Percentiles rank a stretch among this genome's conserved stretches.
Conservation (phyloP, 2,113 vertebrate genomes). For the Ranitomeya imitator region DNA sequence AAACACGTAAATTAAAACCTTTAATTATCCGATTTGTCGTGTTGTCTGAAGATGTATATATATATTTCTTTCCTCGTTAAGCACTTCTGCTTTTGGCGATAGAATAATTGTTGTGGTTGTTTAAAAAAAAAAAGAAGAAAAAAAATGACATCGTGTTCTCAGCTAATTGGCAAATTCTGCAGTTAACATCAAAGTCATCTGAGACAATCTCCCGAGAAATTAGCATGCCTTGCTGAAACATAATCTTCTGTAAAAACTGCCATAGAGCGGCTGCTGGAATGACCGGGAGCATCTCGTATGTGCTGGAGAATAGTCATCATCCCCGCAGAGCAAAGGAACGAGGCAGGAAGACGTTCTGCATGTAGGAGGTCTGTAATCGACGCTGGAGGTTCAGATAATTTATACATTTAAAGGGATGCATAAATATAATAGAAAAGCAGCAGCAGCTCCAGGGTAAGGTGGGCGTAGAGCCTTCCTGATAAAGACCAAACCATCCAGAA, state of each 20-base stretch:
- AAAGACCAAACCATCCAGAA: no score
- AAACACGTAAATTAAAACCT: background rate
- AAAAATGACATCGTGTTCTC: conserved; percentile 14
- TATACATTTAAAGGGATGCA: no score
- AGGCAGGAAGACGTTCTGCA: background rate
- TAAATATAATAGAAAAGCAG: no score
- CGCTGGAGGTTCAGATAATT: no score
- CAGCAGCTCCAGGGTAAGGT: no score
- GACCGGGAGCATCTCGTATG: background rate
- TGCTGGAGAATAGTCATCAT: background rate
- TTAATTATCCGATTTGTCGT: background rate
- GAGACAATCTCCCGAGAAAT: accelerated
- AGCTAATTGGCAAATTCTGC: background rate
- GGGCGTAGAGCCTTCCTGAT: no score
- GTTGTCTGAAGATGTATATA: background rate
- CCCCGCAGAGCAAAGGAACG: background rate
- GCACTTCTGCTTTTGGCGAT: background rate
- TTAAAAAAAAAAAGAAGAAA: background rate
- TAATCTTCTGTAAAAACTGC: conserved; percentile 11
- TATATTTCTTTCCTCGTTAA: background rate
- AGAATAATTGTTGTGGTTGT: background rate
- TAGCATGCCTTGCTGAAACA: background rate
- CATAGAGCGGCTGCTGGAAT: background rate
- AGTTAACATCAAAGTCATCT: conserved; percentile 9
- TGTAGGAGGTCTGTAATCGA: background rate